Evolutionary conservation across 2,888 invertebrate genomes (phyloP).

Genomic region (Pherbina coryleti): DNA sequence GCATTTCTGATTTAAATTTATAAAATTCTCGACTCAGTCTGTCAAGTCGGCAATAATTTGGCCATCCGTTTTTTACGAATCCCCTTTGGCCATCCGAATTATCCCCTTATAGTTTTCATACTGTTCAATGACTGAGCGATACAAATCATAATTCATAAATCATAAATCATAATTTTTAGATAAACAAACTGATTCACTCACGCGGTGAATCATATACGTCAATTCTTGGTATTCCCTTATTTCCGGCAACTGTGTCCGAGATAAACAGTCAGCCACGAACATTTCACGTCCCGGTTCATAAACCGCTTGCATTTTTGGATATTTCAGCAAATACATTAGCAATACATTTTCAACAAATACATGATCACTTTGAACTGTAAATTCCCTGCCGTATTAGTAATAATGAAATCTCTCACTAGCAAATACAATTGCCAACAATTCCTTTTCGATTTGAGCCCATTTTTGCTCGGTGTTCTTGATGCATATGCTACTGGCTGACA

Average conservation of each 20-base stretch:
- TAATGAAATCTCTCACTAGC: slow-evolving; percentile 60
- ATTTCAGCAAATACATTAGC: slow-evolving; percentile 54
- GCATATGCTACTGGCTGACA: slow-evolving; percentile 59
- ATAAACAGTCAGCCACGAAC: slow-evolving; percentile 46
- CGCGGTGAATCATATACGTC: no score
- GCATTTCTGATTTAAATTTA: no score
- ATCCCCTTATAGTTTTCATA: no score
- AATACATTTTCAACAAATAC: slow-evolving; percentile 58
- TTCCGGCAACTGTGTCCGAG: slow-evolving; percentile 45
- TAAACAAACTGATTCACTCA: no score
- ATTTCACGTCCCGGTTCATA: slow-evolving; percentile 52
- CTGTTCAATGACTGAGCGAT: no score
- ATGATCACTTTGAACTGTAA: slow-evolving; percentile 54
- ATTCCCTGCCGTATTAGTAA: slow-evolving; percentile 53
- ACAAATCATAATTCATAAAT: no score
- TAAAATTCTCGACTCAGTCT: no score
- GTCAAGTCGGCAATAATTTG: no score
- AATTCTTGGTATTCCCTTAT: no score
- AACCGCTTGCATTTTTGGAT: slow-evolving; percentile 42
- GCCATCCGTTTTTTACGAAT: no score
- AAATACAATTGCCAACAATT: slow-evolving; percentile 60
- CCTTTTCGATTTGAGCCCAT: slow-evolving; percentile 66
- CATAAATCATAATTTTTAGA: no score
- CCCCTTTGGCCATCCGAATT: no score
- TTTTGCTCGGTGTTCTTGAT: slow-evolving; percentile 57